Evolutionary conservation across 2,888 invertebrate species (phyloP), one percentile per base, ranked within the genome.

Genomic region (Drosophila formosana): DNA sequence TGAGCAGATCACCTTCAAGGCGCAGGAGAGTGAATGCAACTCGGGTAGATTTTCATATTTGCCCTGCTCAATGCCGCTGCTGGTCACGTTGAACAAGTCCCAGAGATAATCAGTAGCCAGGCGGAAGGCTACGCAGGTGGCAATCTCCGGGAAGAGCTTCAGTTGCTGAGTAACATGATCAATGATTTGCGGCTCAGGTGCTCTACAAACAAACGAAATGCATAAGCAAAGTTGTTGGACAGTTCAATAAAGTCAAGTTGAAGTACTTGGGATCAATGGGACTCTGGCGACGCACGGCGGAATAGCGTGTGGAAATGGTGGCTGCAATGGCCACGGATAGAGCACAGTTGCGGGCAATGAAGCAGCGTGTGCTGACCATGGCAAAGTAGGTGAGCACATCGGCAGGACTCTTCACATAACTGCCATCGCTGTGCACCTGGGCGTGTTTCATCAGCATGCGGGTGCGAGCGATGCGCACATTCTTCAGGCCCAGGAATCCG

Each of bases 131-230:
- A 97, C 95, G 55, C 95, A 95, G 0, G 96, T 93, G 1, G 98
- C 96, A 43, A 98, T 94, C 81, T 95, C 94, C 0, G 98, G 96
- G 80, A 98, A 95, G 28, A 99, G 92, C 92, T 98, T 98, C 92
- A 97, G 95, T 91, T 98, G 98, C 91, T 99, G 99, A 0, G 98
- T 98, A 67, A 97, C 95, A 91, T 97, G 99, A 92, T 99, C 98
- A 34, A 99, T 92, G 81, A 99, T 97, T 92, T 98, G 97, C 0
- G 96, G 96, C 91, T 98, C 98, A 0, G 95, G 95, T 89, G 37
- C 92, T 37, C 78, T 77, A 91, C 76, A 47, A 23, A n/a, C 3
- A 26, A 28, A 18, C 0, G 0, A 30, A 4, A 32, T 13, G 4
- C 1, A 39, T 55, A 8, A 47, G 9, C 0, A 37, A 4, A 34